Conservation (phyloP, 2,113 vertebrate species). For the Syngnathus floridae region DNA sequence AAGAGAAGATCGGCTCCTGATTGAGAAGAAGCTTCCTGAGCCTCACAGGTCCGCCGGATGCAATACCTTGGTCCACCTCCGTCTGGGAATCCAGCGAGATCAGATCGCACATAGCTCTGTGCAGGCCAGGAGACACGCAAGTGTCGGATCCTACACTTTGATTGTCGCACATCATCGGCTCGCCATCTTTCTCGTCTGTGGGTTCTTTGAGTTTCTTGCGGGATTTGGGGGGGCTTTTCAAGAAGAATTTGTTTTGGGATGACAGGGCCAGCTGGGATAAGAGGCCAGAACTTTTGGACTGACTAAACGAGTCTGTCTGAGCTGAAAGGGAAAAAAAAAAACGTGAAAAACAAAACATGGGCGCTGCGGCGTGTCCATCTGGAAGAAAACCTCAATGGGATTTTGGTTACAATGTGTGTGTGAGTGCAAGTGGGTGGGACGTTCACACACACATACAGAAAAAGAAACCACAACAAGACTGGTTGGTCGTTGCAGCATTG, state of each 20-base stretch:
- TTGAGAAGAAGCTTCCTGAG: constrained; percentile 10
- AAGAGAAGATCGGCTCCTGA: constrained; percentile 16
- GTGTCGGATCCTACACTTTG: constrained; percentile 42
- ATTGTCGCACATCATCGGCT: constrained; percentile 34
- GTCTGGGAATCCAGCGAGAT: constrained; percentile 73
- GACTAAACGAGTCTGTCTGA: constrained; percentile 67
- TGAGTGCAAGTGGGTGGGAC: background rate
- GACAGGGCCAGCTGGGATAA: constrained; percentile 80
- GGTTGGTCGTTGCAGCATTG: constrained; percentile 45
- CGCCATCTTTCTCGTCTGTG: constrained; percentile 30
- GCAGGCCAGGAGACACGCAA: constrained; percentile 50
- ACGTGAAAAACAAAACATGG: constrained; percentile 25
- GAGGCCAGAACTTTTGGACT: constrained; percentile 76
- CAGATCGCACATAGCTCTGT: constrained; percentile 61
- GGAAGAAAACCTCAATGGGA: background rate
- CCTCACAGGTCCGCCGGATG: constrained; percentile 24
- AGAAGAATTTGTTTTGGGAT: constrained; percentile 71
- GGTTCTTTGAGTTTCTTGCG: constrained; percentile 51
- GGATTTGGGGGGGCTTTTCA: constrained; percentile 65
- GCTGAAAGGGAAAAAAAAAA: constrained; percentile 61
- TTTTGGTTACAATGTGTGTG: background rate
- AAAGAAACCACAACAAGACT: constrained; percentile 30
- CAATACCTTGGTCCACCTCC: constrained; percentile 82
- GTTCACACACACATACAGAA: constrained; percentile 24
- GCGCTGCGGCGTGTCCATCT: background rate